phyloP scores from a whole-genome alignment of 1,140 invertebrate genomes.

The Anadara kagoshimensis region DNA sequence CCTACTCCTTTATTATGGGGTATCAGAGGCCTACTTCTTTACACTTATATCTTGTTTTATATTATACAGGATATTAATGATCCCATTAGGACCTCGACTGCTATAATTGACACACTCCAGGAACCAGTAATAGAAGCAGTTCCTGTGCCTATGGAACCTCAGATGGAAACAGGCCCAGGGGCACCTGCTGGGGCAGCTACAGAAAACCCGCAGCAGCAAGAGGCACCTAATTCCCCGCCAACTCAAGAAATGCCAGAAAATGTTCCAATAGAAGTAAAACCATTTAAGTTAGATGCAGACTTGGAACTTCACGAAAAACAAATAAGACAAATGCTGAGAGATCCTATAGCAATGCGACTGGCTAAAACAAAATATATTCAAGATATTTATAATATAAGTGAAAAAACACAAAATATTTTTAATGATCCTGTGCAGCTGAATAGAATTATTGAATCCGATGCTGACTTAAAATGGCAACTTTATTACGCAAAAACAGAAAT shows the following conservation, averaged over 20 bases:
- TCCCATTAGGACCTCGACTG: constrained; percentile 22
- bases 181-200: background rate
- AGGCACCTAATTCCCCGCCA: background rate
- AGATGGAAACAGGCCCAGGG: background rate
- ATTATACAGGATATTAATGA: constrained; percentile 16
- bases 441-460: constrained; percentile 12
- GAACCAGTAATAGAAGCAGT: constrained; percentile 2
- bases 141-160: background rate
- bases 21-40: background rate
- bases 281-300: background rate
- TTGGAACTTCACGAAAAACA: constrained; percentile 10
- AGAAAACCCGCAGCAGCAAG: background rate
- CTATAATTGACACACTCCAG: constrained; percentile 22
- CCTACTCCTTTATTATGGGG: background rate
- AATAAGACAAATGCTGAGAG: background rate
- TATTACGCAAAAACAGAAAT: constrained; percentile 27
- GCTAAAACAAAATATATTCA: constrained; percentile 8
- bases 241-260: background rate
- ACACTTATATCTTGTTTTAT: background rate
- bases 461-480: constrained; percentile 7
- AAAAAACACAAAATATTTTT: constrained; percentile 5
- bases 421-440: constrained; percentile 10
- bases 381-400: constrained; percentile 16
- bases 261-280: constrained; percentile 1
- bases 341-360: constrained; percentile 13